Conservation (phyloP, 2,797 vertebrate genomes). For the Pseudochromis fuscus region DNA sequence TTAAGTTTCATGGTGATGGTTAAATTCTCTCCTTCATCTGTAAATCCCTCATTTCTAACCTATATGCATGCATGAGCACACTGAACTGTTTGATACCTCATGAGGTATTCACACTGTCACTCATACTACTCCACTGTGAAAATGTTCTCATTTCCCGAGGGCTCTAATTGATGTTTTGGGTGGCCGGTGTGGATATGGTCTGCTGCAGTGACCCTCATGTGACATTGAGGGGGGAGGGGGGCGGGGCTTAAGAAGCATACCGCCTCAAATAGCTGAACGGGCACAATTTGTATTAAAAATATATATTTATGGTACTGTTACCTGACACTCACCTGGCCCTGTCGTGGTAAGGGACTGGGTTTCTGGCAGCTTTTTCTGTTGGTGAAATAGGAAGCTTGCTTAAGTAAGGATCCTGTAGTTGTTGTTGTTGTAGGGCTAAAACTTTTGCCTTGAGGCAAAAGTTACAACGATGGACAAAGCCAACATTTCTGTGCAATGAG, state of each 20-base stretch:
- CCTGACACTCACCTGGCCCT: slow-evolving; percentile 41
- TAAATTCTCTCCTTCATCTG: slow-evolving; percentile 46
- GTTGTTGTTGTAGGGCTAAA: slow-evolving; percentile 23
- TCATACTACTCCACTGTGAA: slow-evolving; percentile 81
- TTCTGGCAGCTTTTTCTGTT: slow-evolving; percentile 79
- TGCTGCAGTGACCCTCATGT: not conserved
- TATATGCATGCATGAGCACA: slow-evolving; percentile 74
- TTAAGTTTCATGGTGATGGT: slow-evolving; percentile 36
- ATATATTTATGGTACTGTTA: slow-evolving; percentile 65
- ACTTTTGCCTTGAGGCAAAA: slow-evolving; percentile 31
- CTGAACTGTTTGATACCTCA: slow-evolving; percentile 61
- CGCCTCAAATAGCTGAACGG: slow-evolving; percentile 40
- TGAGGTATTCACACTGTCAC: slow-evolving; percentile 59
- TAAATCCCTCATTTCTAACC: slow-evolving; percentile 54
- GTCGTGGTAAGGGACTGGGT: slow-evolving; percentile 37
- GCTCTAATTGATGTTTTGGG: slow-evolving; percentile 39
- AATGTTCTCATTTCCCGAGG: slow-evolving; percentile 50
- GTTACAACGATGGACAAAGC: slow-evolving; percentile 46
- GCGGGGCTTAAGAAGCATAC: slow-evolving; percentile 1
- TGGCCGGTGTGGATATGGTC: slow-evolving; percentile 33
- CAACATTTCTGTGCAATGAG: slow-evolving; percentile 42
- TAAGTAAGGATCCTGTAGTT: slow-evolving; percentile 5
- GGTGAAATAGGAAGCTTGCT: slow-evolving; percentile 39
- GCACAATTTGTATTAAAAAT: slow-evolving; percentile 60
- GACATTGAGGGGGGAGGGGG: not conserved